Conservation (phyloP, 2,797 vertebrate species). For the Lagocephalus sceleratus region DNA sequence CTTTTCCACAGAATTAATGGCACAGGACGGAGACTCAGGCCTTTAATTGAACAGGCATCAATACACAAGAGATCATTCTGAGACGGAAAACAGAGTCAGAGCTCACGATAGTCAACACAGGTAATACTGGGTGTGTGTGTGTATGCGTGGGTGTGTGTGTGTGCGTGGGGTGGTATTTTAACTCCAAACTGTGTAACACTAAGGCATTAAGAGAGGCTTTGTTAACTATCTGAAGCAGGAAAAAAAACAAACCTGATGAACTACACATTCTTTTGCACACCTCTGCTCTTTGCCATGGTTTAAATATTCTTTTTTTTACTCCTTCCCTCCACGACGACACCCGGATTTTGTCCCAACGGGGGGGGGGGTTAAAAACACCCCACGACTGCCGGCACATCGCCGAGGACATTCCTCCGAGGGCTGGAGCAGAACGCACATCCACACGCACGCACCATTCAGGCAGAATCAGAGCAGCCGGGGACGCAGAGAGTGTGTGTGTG, state of each 20-base stretch:
- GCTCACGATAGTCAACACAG: slow-evolving; percentile 54
- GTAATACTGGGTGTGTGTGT: slow-evolving; percentile 35
- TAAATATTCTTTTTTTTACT: slow-evolving; percentile 29
- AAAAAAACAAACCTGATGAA: slow-evolving; percentile 52
- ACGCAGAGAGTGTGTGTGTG: too few relatives aligned
- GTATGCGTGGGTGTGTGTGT: slow-evolving; percentile 25
- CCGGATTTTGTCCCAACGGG: slow-evolving; percentile 51
- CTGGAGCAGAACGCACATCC: slow-evolving; percentile 42
- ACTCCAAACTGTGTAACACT: slow-evolving; percentile 62
- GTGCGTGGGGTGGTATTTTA: slow-evolving; percentile 32
- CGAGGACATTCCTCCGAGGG: slow-evolving; percentile 57
- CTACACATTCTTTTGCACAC: slow-evolving; percentile 68
- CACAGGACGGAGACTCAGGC: slow-evolving; percentile 39
- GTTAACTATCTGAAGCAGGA: slow-evolving; percentile 56
- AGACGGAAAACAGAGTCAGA: slow-evolving; percentile 49
- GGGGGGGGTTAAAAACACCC: slow-evolving; percentile 34
- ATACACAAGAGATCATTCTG: slow-evolving; percentile 44
- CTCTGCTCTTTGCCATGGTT: slow-evolving; percentile 39
- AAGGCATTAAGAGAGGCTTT: slow-evolving; percentile 76
- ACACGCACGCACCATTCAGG: slow-evolving; percentile 54
- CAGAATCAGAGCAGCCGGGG: slow-evolving; percentile 67
- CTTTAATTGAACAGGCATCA: slow-evolving; percentile 40
- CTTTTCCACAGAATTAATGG: slow-evolving; percentile 57
- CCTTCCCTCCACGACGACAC: slow-evolving; percentile 34
- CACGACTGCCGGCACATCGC: slow-evolving; percentile 17